Base-by-base conservation (phyloP, 1,140 invertebrate genomes). In the Condylostylus longicornis region DNA sequence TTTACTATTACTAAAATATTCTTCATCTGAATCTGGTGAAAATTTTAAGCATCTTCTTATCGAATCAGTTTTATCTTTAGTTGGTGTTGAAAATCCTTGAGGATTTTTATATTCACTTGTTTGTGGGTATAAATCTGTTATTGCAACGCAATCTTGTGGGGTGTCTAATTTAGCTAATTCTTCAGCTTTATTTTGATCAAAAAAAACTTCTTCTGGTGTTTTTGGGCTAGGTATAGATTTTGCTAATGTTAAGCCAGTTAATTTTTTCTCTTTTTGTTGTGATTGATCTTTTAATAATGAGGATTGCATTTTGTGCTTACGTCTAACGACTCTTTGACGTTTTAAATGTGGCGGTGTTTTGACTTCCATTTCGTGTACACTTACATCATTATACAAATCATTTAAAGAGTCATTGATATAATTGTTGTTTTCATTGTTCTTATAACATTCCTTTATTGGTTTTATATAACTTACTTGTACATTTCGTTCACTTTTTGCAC, bases 281-380 rank as follows among this genome's bases (percentile, higher is more conserved):
- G n/a, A n/a, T n/a, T n/a, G n/a, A n/a, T n/a, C 8, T 25, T 9
- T 25, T 25, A n/a, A 25, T 15, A 32, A 22, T 29, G 23, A 21
- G 2, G 23, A 6, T 20, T 25, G 19, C 21, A 27, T 6, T 12
- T 10, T 30, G 33, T 58, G 55, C 44, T 60, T 61, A 17, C 58
- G 48, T 7, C 58, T 45, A 31, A 61, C 57, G 13, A 55, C 58
- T 12, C 53, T 49, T 42, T 61, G 58, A 3, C 58, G 43, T 33
- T 57, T 56, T 15, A 61, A 38, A 38, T 61, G 54, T 6, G 47
- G 51, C 13, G 56, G 56, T 0, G 56, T 57, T 9, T 54, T 51
- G 29, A 59, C 55, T 40, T 59, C 55, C 56, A 58, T 58, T 29
- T 59, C 56, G 15, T 58, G 56, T 12, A 59, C 47, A 33, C 51